Base-by-base conservation (phyloP, 64 coral and sea anemone species). In the Pocillopora damicornis region DNA sequence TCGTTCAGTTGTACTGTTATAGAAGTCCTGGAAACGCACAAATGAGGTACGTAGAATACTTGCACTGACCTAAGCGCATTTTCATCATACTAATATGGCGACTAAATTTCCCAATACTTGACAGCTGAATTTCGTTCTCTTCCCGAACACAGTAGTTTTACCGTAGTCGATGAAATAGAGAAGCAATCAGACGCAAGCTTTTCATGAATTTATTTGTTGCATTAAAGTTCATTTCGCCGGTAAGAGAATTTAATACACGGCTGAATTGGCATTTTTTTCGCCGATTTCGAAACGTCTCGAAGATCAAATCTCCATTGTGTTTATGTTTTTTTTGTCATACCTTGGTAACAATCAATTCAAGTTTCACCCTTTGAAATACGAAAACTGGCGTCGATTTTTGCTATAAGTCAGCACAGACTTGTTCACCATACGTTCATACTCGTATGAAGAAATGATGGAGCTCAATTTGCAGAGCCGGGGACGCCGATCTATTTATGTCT, bases 51-150 rank as follows among this genome's bases (percentile, higher is more conserved):
- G 60, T 38, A 62, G 17, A 20, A 25, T 13, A 4, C 51, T 59
- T 23, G 37, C 18, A 60, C 16, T 15, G 22, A 17, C 15, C n/a
- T 81, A 8, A 25, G 79, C 79, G 26, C 79, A 81, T 63, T 81
- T 81, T 81, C 79, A 36, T 63, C 59, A 81, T 63, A 81, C 60
- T 81, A 59, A 81, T 62, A 80, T 81, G 79, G 79, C 60, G 79
- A 63, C 59, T 81, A 71, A 23, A 71, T 71, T 81, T 59, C 79
- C 18, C 14, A 26, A 17, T 23, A 26, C 67, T 23, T 60, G 79
- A 81, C 79, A 81, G 79, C 59, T 63, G 79, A 77, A 57, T 57
- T 77, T 77, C 57, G 18, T 36, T 57, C 37, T 37, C 18, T 77
- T 77, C 38, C 14, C 18, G 57, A 16, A 36, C 22, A 2, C 11